Percentiles rank a stretch among this genome's conserved stretches.
phyloP scores from a whole-genome alignment of 64 coral and sea anemone genomes.

The Stichodactyla helianthus region DNA sequence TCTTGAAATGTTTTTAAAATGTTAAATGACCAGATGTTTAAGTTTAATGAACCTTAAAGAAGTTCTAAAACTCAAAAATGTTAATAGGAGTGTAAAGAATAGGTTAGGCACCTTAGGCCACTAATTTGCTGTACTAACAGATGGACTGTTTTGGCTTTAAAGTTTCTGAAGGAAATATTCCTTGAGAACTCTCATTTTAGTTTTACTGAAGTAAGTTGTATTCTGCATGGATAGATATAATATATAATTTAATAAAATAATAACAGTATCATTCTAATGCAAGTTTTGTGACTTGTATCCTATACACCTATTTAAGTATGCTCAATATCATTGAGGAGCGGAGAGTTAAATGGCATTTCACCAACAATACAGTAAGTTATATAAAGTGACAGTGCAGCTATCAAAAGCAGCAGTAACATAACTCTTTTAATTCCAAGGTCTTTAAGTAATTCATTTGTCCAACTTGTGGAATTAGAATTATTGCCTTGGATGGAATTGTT shows the following conservation, averaged over 20 bases:
- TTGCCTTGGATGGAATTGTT: not conserved
- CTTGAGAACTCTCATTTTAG: not conserved
- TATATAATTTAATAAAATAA: not conserved
- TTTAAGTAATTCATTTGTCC: not conserved
- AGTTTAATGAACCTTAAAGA: not conserved
- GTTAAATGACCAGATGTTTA: not conserved
- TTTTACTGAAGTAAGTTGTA: not conserved
- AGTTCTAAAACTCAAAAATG: constrained; percentile 12
- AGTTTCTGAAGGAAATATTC: constrained; percentile 4
- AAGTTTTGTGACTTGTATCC: not conserved
- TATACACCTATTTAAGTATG: too few relatives aligned
- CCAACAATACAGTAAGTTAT: constrained; percentile 28
- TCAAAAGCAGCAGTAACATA: not conserved
- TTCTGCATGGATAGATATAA: not conserved
- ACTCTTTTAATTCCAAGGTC: constrained; percentile 3
- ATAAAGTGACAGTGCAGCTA: constrained; percentile 4
- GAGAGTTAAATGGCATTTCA: not conserved
- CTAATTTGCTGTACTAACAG: not conserved
- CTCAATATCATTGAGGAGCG: not conserved
- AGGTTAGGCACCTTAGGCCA: not conserved
- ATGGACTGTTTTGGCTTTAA: not conserved
- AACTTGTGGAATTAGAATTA: not conserved
- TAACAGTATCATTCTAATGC: not conserved
- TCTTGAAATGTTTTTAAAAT: not conserved
- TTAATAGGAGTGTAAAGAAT: not conserved